phyloP scores from a whole-genome alignment of 2,797 vertebrate genomes.

The Hozukius guyotensis region DNA sequence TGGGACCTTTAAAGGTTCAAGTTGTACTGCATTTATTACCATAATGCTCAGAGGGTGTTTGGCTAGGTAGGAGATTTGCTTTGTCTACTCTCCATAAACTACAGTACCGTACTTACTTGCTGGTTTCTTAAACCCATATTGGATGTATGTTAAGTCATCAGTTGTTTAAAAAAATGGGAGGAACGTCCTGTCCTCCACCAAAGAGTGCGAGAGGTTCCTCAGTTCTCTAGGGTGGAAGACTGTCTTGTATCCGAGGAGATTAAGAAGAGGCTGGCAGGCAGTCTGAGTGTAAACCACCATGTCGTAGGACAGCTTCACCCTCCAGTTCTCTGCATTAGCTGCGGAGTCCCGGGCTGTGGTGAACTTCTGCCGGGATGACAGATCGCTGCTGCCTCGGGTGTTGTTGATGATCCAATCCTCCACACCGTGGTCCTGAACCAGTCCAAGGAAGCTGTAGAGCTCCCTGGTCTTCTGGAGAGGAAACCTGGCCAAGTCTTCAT shows the following conservation, averaged over 20 bases:
- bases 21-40: no score
- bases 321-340: constrained; percentile 92
- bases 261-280: constrained; percentile 88
- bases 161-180: constrained; percentile 87
- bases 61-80: no score
- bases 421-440: constrained; percentile 85
- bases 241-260: constrained; percentile 89
- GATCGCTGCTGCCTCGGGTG: constrained; percentile 87
- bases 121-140: no score
- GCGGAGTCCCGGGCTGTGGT: constrained; percentile 68
- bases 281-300: constrained; percentile 91
- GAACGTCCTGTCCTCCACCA: constrained; percentile 91
- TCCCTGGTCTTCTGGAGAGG: constrained; percentile 91
- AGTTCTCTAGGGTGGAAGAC: constrained; percentile 88
- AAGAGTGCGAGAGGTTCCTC: constrained; percentile 88
- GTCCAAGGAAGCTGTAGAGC: constrained; percentile 90
- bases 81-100: no score
- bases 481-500: constrained; percentile 92
- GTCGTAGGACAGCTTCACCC: constrained; percentile 91
- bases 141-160: not conserved
- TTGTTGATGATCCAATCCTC: constrained; percentile 93
- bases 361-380: constrained; percentile 89
- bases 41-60: not conserved
- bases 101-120: no score
- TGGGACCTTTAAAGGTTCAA: no score